Evolutionary conservation across 2,797 vertebrate genomes (phyloP).

Genomic region (Hyperoplus immaculatus): DNA sequence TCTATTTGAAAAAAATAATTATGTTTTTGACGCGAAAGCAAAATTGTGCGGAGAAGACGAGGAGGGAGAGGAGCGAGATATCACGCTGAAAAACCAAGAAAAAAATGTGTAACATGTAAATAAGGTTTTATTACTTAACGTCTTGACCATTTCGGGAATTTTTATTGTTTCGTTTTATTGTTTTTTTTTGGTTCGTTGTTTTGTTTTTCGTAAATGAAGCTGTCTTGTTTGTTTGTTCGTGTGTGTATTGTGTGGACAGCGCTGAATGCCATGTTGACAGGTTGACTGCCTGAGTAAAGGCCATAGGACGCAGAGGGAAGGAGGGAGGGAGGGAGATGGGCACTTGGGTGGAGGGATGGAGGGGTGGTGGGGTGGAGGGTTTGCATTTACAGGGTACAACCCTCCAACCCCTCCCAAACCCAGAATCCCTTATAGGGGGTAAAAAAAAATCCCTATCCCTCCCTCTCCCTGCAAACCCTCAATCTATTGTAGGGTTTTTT

Average conservation of each 20-base stretch:
- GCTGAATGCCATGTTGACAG: conserved; percentile 85
- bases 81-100: conserved; percentile 85
- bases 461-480: conserved; percentile 69
- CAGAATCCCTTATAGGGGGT: conserved; percentile 50
- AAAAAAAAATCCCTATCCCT: conserved; percentile 62
- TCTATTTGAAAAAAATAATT: conserved; percentile 71
- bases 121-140: conserved; percentile 90
- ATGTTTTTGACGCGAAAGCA: conserved; percentile 68
- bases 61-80: conserved; percentile 81
- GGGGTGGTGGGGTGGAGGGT: conserved; percentile 43
- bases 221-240: conserved; percentile 82
- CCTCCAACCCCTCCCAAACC: conserved; percentile 47
- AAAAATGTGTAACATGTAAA: conserved; percentile 91
- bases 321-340: conserved; percentile 55
- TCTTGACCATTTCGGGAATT: conserved; percentile 86
- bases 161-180: conserved; percentile 80
- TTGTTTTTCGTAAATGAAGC: conserved; percentile 78
- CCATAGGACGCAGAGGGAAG: conserved; percentile 69
- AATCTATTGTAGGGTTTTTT: conserved; percentile 71
- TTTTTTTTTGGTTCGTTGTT: conserved; percentile 59
- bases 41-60: conserved; percentile 81
- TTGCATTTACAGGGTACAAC: conserved; percentile 67
- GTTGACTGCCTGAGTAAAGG: conserved; percentile 74
- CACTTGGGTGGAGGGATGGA: conserved; percentile 38
- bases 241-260: conserved; percentile 84